Base-by-base conservation (phyloP, 2,113 vertebrate genomes). In the Oryzias woworae region DNA sequence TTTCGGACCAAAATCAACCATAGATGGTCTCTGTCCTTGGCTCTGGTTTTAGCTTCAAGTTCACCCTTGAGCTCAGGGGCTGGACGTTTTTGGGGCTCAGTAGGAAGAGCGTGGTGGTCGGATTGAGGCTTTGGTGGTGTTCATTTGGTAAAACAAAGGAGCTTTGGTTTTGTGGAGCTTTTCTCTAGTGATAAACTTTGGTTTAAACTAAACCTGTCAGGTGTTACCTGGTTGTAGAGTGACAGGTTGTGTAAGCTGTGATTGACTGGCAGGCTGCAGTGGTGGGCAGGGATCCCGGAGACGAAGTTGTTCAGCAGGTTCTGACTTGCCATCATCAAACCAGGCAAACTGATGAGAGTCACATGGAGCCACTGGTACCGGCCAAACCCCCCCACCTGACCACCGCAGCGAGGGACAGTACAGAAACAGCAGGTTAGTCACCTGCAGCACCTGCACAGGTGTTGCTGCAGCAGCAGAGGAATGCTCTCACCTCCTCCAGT, bases 221-320 rank as follows among this genome's bases (percentile, higher is more conserved):
- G 7, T 48, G 13, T 78, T 67, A 84, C 81, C 73, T 81, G 69
- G 20, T 49, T 4, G 23, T 5, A 41, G 31, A 65, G 45, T 0
- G 80, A 72, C 26, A 77, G 23, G 54, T 81, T 67, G 22, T n/a
- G 24, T 28, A 88, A 45, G 43, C 84, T 91, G 73, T 80, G 41
- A 72, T 85, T 88, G 65, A 60, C 46, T 0, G 71, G 56, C 28
- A 86, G 46, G 17, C 51, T 66, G 82, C 94, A 96, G 78, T 86
- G 88, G 60, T 95, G 94, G 1, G 4, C 24, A 0, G 94, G 93
- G 0, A 88, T 45, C 0, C 90, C 92, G 0, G 93, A 95, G 0
- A 85, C 83, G 56, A 94, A 93, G 82, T 94, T 93, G 82, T 94
- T 93, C 1, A 94, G 78, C 0, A 95, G 88, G 83, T 95, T 95